Percentiles rank a stretch among this genome's conserved stretches.
Evolutionary conservation across 1,140 invertebrate genomes (phyloP).

Genomic region (Zaprionus taronus): DNA sequence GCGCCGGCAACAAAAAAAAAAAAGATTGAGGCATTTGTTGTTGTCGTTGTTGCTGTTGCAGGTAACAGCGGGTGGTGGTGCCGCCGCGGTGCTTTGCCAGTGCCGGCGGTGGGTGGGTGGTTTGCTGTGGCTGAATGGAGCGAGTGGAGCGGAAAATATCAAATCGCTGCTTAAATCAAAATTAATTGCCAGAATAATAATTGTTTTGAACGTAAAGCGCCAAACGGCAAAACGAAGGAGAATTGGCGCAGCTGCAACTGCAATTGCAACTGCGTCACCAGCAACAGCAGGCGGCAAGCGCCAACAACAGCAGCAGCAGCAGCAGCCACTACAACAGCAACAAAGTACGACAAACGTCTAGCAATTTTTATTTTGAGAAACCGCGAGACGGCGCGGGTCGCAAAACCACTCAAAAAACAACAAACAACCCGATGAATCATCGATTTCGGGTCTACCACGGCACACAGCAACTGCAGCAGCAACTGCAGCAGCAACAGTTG

Average conservation of each 20-base stretch:
- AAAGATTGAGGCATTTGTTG: constrained; percentile 25
- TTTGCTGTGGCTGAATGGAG: constrained; percentile 30
- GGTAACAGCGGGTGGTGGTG: constrained; percentile 39
- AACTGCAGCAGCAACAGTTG: constrained; percentile 24
- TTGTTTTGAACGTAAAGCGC: constrained; percentile 83
- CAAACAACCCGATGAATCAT: constrained; percentile 76
- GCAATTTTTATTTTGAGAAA: constrained; percentile 53
- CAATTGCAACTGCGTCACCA: constrained; percentile 71
- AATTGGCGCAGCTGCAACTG: constrained; percentile 80
- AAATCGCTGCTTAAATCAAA: constrained; percentile 83
- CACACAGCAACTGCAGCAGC: constrained; percentile 25
- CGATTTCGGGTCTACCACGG: constrained; percentile 62
- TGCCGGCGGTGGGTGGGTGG: constrained; percentile 19
- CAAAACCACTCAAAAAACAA: constrained; percentile 75
- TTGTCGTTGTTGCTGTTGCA: constrained; percentile 4
- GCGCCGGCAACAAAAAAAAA: constrained; percentile 33
- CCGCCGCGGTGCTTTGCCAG: background rate
- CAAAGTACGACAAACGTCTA: constrained; percentile 68
- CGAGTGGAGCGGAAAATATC: constrained; percentile 65
- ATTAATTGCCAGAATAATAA: constrained; percentile 83
- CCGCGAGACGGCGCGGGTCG: constrained; percentile 9
- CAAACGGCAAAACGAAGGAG: constrained; percentile 65
- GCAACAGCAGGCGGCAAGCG: constrained; percentile 55
- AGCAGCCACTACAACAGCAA: constrained; percentile 15
- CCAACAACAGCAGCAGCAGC: constrained; percentile 43